These are phyloP conservation scores for Hemaris fuciformis DNA, from an alignment of 2,888 invertebrate species.

Conservation along the genomic window DNA sequence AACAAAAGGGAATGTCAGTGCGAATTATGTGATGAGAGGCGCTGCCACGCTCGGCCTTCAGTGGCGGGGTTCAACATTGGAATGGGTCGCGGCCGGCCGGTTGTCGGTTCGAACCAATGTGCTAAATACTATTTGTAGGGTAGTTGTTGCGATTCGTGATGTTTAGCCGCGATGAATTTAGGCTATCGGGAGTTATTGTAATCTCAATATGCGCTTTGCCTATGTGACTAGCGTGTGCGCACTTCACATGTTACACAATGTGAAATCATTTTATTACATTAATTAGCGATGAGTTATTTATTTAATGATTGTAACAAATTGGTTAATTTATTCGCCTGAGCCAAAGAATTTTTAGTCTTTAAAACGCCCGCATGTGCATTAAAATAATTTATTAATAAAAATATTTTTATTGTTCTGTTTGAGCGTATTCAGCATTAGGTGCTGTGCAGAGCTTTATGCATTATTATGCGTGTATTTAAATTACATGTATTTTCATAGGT, in stretches of 20 bases:
- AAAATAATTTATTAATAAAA: conserved; percentile 22
- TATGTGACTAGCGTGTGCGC: too few species aligned
- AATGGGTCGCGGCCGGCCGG: background rate
- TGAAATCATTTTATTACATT: background rate
- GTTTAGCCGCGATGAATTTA: too few species aligned
- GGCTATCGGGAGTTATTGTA: background rate
- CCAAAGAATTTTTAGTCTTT: conserved; percentile 40
- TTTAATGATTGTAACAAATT: conserved; percentile 16
- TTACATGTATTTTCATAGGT: conserved; percentile 2
- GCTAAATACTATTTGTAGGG: too few species aligned
- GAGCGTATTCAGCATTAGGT: conserved; percentile 20
- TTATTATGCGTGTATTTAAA: conserved; percentile 6
- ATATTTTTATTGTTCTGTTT: conserved; percentile 29
- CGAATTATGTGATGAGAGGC: background rate
- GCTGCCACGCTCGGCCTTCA: background rate
- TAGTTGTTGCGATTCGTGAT: too few species aligned
- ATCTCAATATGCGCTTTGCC: background rate
- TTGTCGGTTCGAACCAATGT: background rate
- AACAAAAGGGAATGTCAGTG: background rate
- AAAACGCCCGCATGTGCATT: conserved; percentile 25
- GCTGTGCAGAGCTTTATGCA: conserved; percentile 7
- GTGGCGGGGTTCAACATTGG: background rate
- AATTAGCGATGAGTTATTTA: background rate
- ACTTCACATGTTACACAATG: background rate
- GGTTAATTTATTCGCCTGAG: conserved; percentile 30